A percentile compares a stretch with the other conserved stretches of the same genome.
phyloP scores from a whole-genome alignment of 2,113 vertebrate genomes.

The Ginglymostoma cirratum region DNA sequence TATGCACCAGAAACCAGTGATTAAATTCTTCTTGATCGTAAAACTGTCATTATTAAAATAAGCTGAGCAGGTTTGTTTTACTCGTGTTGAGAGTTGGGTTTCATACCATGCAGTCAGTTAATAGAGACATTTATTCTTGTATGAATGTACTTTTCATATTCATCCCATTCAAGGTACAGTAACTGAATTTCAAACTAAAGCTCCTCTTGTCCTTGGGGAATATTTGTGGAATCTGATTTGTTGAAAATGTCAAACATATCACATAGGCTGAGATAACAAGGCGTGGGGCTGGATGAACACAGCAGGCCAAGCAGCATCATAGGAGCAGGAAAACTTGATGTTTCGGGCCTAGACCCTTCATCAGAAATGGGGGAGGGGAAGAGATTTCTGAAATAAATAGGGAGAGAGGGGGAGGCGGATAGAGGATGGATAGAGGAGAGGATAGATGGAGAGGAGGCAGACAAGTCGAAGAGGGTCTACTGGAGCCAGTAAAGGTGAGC shows the following conservation, averaged over 20 bases:
- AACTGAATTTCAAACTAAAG: neutral
- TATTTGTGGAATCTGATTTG: neutral
- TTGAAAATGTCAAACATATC: neutral
- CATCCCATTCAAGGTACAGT: neutral
- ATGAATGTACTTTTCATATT: neutral
- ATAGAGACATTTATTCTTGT: neutral
- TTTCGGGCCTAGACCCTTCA: too few species aligned
- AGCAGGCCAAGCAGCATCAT: too few species aligned
- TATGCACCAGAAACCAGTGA: neutral
- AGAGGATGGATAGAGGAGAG: too few species aligned
- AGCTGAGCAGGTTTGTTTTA: neutral
- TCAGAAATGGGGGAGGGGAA: too few species aligned
- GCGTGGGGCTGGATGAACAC: too few species aligned
- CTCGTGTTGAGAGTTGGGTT: neutral
- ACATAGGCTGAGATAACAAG: too few species aligned
- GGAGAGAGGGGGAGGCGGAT: too few species aligned
- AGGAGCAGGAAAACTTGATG: too few species aligned
- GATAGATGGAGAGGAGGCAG: too few species aligned
- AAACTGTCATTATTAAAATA: neutral
- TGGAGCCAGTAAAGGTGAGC: too few species aligned
- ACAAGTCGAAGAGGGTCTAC: too few species aligned
- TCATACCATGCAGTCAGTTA: neutral
- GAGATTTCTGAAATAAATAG: too few species aligned
- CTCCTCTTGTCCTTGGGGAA: neutral
- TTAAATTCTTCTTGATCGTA: neutral